Conservation (phyloP, 2,888 invertebrate genomes). For the Catocala fraxini region DNA sequence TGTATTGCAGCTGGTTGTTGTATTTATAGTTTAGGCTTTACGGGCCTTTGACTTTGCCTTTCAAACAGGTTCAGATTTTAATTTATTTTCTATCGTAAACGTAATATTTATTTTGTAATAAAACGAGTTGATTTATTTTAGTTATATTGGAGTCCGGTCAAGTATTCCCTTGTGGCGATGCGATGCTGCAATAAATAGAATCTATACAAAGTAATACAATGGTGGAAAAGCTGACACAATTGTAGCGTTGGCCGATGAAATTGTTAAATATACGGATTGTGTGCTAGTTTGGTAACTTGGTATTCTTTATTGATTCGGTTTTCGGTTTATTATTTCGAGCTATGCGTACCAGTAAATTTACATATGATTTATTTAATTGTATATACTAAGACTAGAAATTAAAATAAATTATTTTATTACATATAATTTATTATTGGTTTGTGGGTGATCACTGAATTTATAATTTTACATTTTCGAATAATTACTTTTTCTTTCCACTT, state of each 20-base stretch:
- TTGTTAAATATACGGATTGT: not conserved
- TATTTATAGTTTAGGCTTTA: slow-evolving; percentile 5
- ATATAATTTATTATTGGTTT: too few species aligned
- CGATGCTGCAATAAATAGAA: slow-evolving; percentile 4
- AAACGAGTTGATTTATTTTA: slow-evolving; percentile 10
- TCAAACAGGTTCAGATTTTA: slow-evolving; percentile 10
- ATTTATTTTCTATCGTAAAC: slow-evolving; percentile 7
- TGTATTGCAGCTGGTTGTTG: slow-evolving; percentile 6
- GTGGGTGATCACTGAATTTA: too few species aligned
- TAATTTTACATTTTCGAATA: too few species aligned
- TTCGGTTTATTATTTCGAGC: not conserved
- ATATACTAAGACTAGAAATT: too few species aligned
- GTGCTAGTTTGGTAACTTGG: not conserved
- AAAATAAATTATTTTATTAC: too few species aligned
- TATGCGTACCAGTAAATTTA: too few species aligned
- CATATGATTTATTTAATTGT: too few species aligned
- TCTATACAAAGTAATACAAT: slow-evolving; percentile 3
- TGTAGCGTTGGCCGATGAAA: not conserved
- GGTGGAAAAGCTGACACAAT: not conserved
- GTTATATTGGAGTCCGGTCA: slow-evolving; percentile 6
- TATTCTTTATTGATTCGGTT: not conserved
- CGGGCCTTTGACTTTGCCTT: not conserved
- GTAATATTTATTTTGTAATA: slow-evolving; percentile 11
- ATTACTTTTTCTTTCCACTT: too few species aligned
- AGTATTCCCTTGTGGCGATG: slow-evolving; percentile 1